phyloP scores from a whole-genome alignment of 2,113 vertebrate species.

The Dipodomys merriami region DNA sequence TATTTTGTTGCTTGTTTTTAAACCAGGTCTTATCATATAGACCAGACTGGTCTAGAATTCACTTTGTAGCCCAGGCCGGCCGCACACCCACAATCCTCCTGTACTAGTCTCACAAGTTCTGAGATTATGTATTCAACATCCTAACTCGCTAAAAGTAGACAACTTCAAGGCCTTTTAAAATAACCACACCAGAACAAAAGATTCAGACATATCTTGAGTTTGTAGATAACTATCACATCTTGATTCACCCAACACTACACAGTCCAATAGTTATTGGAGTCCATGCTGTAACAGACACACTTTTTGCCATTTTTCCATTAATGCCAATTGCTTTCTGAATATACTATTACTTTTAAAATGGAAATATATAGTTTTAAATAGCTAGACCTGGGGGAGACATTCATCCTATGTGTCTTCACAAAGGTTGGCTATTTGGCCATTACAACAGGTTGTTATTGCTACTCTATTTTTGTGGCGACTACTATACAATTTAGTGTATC shows the following conservation, averaged over 20 bases:
- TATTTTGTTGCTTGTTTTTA: no score
- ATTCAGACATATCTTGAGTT: not conserved
- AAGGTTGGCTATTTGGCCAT: not conserved
- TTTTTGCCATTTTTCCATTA: not conserved
- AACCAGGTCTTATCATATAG: no score
- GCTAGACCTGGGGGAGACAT: not conserved
- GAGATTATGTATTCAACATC: no score
- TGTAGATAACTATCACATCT: not conserved
- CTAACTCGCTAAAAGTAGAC: not conserved
- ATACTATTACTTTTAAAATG: slow-evolving; percentile 34
- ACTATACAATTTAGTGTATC: not conserved
- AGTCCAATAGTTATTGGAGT: not conserved
- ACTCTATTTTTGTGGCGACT: not conserved
- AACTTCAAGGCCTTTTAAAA: not conserved
- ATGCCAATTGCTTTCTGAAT: slow-evolving; percentile 32
- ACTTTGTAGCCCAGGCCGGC: no score
- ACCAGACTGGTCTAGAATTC: no score
- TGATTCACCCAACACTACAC: not conserved
- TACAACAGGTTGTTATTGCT: not conserved
- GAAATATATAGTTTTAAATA: slow-evolving; percentile 15
- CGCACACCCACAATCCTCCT: no score
- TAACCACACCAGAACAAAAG: not conserved
- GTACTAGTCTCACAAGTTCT: no score
- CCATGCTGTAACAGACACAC: not conserved
- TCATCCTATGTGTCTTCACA: not conserved